Base-by-base conservation (phyloP, 2,113 vertebrate species). In the Xyrauchen texanus region DNA sequence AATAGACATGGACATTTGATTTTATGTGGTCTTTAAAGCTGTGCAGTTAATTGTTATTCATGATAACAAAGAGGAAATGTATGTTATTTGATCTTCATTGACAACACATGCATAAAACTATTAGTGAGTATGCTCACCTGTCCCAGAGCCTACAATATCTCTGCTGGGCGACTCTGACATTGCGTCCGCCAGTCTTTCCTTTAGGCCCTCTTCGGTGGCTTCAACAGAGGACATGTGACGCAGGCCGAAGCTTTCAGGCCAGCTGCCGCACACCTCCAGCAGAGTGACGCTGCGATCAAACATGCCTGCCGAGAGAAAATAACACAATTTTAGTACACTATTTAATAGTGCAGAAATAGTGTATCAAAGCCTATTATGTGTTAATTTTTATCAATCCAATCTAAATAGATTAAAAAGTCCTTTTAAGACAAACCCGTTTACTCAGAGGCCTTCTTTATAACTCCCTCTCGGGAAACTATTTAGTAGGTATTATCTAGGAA, bases 211-310 rank as follows among this genome's bases (percentile, higher is more conserved):
- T 55, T 98, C 98, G 0, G 93, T 93, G 88, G 92, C 92, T 74
- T 99, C 98, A 47, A 94, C 89, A n/a, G 95, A 97, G 34, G 94
- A 92, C 87, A 96, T 90, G 87, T 99, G 96, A 6, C 96, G 93
- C 34, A 98, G 92, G 6, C 96, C 95, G 0, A 98, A 98, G 90
- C 92, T 98, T 88, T 99, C 98, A 0, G 98, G 97, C 97, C 98
- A 99, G 90, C 98, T 99, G 76, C 98, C 97, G 0, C 96, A 99
- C 61, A 99, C 96, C 88, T 99, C 96, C 88, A 98, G 92, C 86
- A 99, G 88, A 60, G 97, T 99, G 87, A 99, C 95, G 0, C 96
- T 96, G 68, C 96, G 94, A 86, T 98, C 97, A 79, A 96, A 98
- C 42, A 93, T 88, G 86, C 96, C 97, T 99, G 89, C 47, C 53